Evolutionary conservation across 2,113 vertebrate species (phyloP).

Genomic region (Nycticorax nycticorax): DNA sequence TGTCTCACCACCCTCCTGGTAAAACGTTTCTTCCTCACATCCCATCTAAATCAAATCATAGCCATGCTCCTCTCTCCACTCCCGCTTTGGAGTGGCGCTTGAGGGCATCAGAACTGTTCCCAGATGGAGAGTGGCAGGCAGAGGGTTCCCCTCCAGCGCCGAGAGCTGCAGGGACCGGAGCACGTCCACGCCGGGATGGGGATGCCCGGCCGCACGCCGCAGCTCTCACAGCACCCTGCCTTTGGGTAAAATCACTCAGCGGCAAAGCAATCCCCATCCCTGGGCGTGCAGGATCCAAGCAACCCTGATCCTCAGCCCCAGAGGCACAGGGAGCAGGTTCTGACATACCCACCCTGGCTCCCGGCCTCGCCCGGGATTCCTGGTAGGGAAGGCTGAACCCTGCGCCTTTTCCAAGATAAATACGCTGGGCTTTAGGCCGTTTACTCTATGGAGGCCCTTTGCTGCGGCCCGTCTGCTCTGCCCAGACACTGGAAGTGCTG

Average conservation of each 20-base stretch:
- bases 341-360: background rate
- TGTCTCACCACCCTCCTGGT: background rate
- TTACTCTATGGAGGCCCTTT: background rate
- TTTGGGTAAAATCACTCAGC: background rate
- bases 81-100: fast-evolving
- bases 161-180: background rate
- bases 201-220: fast-evolving
- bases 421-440: background rate
- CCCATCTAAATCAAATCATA: background rate
- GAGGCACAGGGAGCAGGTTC: background rate
- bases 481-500: background rate
- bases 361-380: background rate
- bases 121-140: background rate
- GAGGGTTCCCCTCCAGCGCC: background rate
- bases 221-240: background rate
- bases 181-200: fast-evolving
- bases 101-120: background rate
- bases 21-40: background rate
- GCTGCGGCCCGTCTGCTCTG: background rate
- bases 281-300: fast-evolving
- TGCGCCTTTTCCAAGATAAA: background rate
- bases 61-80: fast-evolving
- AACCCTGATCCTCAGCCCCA: background rate
- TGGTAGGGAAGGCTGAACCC: background rate
- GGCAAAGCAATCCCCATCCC: background rate